Evolutionary conservation across 2,888 invertebrate genomes (phyloP).

Genomic region (Lasioglossum malachurum): DNA sequence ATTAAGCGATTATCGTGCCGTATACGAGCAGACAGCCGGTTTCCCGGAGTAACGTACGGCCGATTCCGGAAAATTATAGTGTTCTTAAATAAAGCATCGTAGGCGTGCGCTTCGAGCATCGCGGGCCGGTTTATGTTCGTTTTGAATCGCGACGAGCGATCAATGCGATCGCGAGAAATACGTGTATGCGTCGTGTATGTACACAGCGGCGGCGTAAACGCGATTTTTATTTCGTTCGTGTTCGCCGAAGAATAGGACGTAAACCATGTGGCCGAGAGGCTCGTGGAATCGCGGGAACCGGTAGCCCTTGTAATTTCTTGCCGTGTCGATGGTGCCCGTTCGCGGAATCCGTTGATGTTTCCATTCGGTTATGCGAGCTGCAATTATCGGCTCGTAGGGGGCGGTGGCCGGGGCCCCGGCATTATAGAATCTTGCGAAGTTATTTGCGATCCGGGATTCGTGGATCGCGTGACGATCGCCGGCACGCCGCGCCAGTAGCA

Average conservation of each 20-base stretch:
- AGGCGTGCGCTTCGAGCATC: conserved; percentile 34
- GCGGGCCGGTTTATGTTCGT: conserved; percentile 38
- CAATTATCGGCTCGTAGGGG: conserved; percentile 9
- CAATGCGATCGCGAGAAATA: conserved; percentile 24
- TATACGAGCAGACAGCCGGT: conserved; percentile 13
- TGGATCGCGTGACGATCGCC: conserved; percentile 10
- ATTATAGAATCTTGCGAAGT: neutral
- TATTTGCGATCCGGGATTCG: neutral
- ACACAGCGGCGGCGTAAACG: neutral
- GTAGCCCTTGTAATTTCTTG: conserved; percentile 6
- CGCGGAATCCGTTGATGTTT: conserved; percentile 3
- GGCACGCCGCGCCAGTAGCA: conserved; percentile 1
- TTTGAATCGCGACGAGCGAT: conserved; percentile 40
- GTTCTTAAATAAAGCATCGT: conserved; percentile 48
- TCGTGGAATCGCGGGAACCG: conserved; percentile 2
- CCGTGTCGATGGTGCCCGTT: neutral
- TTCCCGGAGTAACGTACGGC: neutral
- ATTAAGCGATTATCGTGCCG: conserved; percentile 55
- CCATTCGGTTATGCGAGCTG: neutral
- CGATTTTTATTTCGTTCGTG: conserved; percentile 1
- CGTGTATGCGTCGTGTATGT: neutral
- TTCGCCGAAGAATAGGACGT: conserved; percentile 24
- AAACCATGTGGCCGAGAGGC: neutral
- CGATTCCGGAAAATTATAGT: conserved; percentile 40
- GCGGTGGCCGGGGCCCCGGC: neutral